Evolutionary conservation across 2,113 vertebrate genomes (phyloP).

Genomic region (Hemichromis elongatus): DNA sequence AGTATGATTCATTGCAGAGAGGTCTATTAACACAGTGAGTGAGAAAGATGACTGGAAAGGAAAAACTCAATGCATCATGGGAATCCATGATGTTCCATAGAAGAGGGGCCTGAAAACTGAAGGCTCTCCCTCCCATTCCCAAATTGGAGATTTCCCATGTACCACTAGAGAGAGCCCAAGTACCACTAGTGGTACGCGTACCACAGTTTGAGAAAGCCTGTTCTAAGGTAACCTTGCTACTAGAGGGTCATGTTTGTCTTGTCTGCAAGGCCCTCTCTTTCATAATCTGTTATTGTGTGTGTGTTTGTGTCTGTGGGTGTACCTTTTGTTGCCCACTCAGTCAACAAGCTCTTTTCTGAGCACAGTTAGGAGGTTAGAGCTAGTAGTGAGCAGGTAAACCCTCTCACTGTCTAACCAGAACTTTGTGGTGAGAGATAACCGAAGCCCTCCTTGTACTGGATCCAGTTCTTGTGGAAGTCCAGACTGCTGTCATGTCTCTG

Average conservation of each 20-base stretch:
- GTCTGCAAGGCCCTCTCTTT: background rate
- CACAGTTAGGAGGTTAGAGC: constrained; percentile 76
- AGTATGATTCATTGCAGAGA: too few species aligned
- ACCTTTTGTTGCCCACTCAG: constrained; percentile 79
- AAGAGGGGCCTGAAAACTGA: too few species aligned
- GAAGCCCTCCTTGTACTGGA: constrained; percentile 93
- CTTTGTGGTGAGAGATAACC: constrained; percentile 92
- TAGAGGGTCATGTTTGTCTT: constrained; percentile 19
- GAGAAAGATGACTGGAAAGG: too few species aligned
- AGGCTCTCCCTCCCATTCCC: too few species aligned
- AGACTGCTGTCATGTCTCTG: constrained; percentile 88
- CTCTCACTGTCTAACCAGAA: constrained; percentile 98
- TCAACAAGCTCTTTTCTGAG: constrained; percentile 86
- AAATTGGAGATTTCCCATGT: too few species aligned
- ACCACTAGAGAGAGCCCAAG: too few species aligned
- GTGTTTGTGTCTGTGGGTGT: constrained; percentile 48
- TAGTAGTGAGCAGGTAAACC: constrained; percentile 80
- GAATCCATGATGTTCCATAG: too few species aligned
- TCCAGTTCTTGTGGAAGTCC: constrained; percentile 83
- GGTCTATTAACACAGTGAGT: too few species aligned
- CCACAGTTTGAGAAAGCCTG: too few species aligned
- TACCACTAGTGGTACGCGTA: too few species aligned
- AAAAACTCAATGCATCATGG: too few species aligned
- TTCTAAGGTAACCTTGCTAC: background rate
- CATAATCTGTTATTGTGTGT: constrained; percentile 21